Conservation (phyloP, 2,113 vertebrate species). For the Asarcornis scutulata region DNA sequence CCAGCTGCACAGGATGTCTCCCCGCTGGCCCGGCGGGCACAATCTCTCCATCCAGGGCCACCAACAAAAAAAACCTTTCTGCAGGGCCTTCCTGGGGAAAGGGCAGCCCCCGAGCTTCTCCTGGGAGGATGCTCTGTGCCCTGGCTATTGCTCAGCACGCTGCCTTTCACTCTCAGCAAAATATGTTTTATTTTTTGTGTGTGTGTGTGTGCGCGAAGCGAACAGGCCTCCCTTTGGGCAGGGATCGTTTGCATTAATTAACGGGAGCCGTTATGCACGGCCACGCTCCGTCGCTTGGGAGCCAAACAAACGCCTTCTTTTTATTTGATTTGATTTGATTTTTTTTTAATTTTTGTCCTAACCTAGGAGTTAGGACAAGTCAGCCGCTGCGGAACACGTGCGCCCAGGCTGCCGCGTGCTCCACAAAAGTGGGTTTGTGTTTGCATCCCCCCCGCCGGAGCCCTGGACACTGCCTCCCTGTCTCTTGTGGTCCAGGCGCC, state of each 20-base stretch:
- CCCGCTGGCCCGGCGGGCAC: background rate
- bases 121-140: conserved; percentile 18
- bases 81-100: conserved; percentile 33
- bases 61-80: conserved; percentile 46
- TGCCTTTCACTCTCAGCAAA: conserved; percentile 29
- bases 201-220: background rate
- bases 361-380: conserved; percentile 24
- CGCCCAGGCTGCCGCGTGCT: background rate
- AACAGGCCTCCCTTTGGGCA: conserved; percentile 68
- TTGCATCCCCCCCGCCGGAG: background rate
- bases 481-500: background rate
- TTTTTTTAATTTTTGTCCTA: background rate
- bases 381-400: conserved; percentile 25
- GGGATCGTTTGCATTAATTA: conserved; percentile 71
- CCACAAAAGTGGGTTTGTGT: conserved; percentile 24
- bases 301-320: conserved; percentile 54
- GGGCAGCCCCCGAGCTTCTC: conserved; percentile 15
- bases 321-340: background rate
- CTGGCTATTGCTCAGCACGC: background rate
- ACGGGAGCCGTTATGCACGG: conserved; percentile 45
- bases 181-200: background rate
- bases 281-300: conserved; percentile 29
- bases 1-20: conserved; percentile 51
- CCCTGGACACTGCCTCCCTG: background rate
- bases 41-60: background rate